Percentiles rank a stretch among this genome's conserved stretches.
These are phyloP conservation scores for Trichosurus vulpecula DNA, from an alignment of 2,797 vertebrate genomes.

Conservation along the genomic window DNA sequence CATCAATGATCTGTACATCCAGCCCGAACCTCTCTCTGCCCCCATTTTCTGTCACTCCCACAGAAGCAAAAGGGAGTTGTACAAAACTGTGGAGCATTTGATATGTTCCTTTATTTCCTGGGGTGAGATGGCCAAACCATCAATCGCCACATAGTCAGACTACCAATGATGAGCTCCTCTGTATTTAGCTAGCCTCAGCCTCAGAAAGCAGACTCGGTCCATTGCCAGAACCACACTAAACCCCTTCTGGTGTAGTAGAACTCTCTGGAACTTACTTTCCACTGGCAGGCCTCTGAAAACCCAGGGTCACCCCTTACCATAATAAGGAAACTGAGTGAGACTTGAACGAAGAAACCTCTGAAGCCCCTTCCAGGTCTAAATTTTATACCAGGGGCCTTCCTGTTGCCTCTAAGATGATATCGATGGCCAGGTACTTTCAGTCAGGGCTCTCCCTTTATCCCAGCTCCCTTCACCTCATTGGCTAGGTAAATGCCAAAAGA, in stretches of 20 bases:
- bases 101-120: background rate
- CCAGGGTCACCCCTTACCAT: background rate
- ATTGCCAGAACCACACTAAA: background rate
- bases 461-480: background rate
- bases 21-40: background rate
- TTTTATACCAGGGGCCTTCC: background rate
- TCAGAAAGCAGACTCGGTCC: background rate
- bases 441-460: too few species aligned
- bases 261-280: background rate
- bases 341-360: background rate
- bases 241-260: background rate
- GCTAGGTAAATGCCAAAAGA: background rate
- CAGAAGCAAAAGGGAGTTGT: background rate
- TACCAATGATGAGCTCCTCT: background rate
- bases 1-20: background rate
- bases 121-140: background rate
- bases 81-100: background rate
- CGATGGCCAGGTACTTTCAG: background rate
- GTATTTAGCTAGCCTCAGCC: background rate
- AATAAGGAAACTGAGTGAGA: background rate
- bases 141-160: background rate
- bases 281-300: background rate
- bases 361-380: background rate
- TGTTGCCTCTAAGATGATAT: background rate
- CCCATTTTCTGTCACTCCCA: background rate